These are phyloP conservation scores for Calephelis perditalis DNA, from an alignment of 2,888 invertebrate genomes.

Conservation along the genomic window DNA sequence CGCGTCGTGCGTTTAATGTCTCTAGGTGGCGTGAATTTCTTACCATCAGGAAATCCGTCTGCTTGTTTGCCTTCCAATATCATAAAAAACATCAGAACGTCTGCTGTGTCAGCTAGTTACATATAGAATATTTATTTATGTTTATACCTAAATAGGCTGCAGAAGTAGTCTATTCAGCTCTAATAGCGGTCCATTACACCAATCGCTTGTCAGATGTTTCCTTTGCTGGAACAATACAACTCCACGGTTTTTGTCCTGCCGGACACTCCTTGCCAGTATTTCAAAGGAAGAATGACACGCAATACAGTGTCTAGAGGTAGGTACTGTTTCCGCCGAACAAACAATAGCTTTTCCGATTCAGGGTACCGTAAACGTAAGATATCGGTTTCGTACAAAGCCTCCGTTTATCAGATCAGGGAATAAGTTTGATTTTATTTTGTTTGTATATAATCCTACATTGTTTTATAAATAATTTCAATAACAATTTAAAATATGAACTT, in stretches of 20 bases:
- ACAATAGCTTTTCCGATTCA: conserved; percentile 39
- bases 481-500: no score
- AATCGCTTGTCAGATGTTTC: conserved; percentile 56
- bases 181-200: conserved; percentile 62
- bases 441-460: no score
- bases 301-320: conserved; percentile 42
- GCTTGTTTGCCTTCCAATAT: no score
- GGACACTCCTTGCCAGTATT: conserved; percentile 47
- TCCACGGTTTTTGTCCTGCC: conserved; percentile 60
- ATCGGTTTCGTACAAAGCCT: not conserved
- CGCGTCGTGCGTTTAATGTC: no score
- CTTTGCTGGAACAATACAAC: conserved; percentile 59
- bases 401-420: no score
- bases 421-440: no score
- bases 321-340: conserved; percentile 39
- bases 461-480: no score
- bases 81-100: no score
- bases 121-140: not conserved
- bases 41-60: no score
- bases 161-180: conserved; percentile 47
- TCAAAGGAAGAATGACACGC: conserved; percentile 55
- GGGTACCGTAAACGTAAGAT: conserved; percentile 1
- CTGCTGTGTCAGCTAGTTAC: no score
- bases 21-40: no score
- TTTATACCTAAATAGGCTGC: conserved; percentile 2